Conservation (phyloP, 2,797 vertebrate genomes). For the Parambassis ranga region DNA sequence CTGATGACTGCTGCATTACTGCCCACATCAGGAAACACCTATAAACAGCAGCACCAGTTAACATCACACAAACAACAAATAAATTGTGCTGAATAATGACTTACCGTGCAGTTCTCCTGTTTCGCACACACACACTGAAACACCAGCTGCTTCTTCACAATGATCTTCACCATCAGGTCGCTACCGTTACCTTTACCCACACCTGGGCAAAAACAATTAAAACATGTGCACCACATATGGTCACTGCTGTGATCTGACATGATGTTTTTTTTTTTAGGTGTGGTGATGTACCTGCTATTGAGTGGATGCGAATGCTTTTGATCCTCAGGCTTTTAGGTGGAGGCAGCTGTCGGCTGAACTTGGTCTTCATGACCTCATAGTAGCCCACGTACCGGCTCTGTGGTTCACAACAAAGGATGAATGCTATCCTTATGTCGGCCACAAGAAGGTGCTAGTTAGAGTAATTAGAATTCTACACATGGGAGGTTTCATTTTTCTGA, state of each 20-base stretch:
- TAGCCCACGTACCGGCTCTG: slow-evolving; percentile 96
- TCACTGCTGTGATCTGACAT: neutral
- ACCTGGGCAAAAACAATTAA: slow-evolving; percentile 72
- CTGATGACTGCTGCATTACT: slow-evolving; percentile 85
- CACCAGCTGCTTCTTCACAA: slow-evolving; percentile 79
- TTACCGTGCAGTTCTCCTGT: slow-evolving; percentile 88
- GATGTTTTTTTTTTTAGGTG: neutral
- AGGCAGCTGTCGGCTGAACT: slow-evolving; percentile 85
- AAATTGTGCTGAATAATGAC: slow-evolving; percentile 5
- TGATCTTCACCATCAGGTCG: slow-evolving; percentile 88
- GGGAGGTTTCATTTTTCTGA: neutral
- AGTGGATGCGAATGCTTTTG: slow-evolving; percentile 88
- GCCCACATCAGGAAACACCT: slow-evolving; percentile 89
- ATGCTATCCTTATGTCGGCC: neutral
- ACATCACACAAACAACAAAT: neutral
- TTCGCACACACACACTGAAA: slow-evolving; percentile 84
- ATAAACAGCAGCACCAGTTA: neutral
- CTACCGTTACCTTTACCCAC: slow-evolving; percentile 89
- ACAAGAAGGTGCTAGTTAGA: neutral
- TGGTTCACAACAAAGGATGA: no score
- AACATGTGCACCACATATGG: neutral
- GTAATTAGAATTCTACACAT: neutral
- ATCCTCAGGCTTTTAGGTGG: slow-evolving; percentile 82
- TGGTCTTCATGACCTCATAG: slow-evolving; percentile 91
- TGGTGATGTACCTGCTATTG: slow-evolving; percentile 83